phyloP scores from a whole-genome alignment of 2,797 vertebrate genomes.

The Synanceia verrucosa region DNA sequence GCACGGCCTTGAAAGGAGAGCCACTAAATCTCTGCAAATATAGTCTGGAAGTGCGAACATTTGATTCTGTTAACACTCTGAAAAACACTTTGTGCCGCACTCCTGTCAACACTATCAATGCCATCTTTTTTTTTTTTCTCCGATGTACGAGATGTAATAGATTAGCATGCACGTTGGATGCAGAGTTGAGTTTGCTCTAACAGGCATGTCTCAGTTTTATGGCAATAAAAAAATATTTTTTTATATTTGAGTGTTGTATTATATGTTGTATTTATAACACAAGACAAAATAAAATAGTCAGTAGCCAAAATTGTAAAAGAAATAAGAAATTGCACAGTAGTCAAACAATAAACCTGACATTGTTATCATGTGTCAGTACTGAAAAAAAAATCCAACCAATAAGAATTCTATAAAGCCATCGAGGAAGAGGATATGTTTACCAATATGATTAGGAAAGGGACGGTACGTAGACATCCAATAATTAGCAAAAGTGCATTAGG shows the following conservation, averaged over 20 bases:
- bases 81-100: conserved; percentile 45
- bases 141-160: neutral
- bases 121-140: neutral
- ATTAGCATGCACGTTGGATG: conserved; percentile 1
- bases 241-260: no score
- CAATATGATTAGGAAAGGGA: conserved; percentile 28
- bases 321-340: no score
- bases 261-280: no score
- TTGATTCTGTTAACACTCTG: conserved; percentile 63
- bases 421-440: conserved; percentile 42
- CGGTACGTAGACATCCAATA: conserved; percentile 28
- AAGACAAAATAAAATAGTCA: no score
- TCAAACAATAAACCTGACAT: no score
- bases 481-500: conserved; percentile 40
- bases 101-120: conserved; percentile 44
- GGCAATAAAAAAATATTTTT: conserved; percentile 4
- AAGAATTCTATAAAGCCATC: conserved; percentile 25
- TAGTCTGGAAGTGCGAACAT: conserved; percentile 50
- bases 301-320: no score
- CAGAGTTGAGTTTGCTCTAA: neutral
- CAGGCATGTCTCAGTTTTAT: neutral
- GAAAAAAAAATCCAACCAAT: no score
- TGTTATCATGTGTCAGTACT: no score
- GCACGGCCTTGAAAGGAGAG: conserved; percentile 73
- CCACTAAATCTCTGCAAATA: conserved; percentile 67